Conservation (phyloP, 2,113 vertebrate species). For the Pan troglodytes region NHGRI_mPanTro3-v2.1_pri NC_072403.2:148562501-148563000, state of each 20-base stretch:
- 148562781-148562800: neutral
- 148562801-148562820: neutral
- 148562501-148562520: neutral
- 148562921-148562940: neutral
- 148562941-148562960: neutral
- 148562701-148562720: neutral
- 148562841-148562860: neutral
- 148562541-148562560: neutral
- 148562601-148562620: conserved; percentile 21
- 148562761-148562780: neutral
- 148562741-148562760: neutral
- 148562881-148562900: neutral
- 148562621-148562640: neutral
- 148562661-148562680: neutral
- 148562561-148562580: neutral
- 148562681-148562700: neutral
- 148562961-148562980: neutral
- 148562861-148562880: neutral
- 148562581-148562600: conserved; percentile 6
- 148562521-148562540: neutral
- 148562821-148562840: neutral
- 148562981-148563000: neutral
- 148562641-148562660: neutral
- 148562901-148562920: neutral
- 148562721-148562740: neutral